A percentile compares a stretch with the other conserved stretches of the same genome.
Conservation (phyloP, 2,888 invertebrate species). For the Hemithea aestivaria region DNA sequence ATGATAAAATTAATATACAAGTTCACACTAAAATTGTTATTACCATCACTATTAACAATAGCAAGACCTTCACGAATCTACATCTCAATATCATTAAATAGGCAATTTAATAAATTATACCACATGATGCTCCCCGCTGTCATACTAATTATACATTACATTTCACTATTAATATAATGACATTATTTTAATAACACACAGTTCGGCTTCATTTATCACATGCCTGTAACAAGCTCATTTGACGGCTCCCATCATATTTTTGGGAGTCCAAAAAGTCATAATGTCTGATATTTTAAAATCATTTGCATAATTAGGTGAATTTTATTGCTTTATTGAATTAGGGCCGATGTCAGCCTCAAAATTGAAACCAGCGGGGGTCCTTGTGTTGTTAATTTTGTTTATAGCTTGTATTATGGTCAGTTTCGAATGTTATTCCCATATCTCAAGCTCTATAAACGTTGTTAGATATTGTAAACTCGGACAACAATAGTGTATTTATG, state of each 20-base stretch:
- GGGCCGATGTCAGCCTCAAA: constrained; percentile 76
- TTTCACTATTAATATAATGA: constrained; percentile 56
- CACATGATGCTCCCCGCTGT: constrained; percentile 41
- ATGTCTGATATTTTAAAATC: constrained; percentile 68
- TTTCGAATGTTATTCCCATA: constrained; percentile 72
- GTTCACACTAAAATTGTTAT: constrained; percentile 1
- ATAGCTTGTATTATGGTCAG: constrained; percentile 75
- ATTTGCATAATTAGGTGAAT: constrained; percentile 80
- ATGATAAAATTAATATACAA: no score
- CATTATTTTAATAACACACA: constrained; percentile 50
- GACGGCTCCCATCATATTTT: constrained; percentile 66
- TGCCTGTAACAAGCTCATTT: constrained; percentile 50
- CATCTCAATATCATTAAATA: constrained; percentile 21
- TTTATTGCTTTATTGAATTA: constrained; percentile 80
- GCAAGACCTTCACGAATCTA: constrained; percentile 18
- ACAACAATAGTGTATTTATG: constrained; percentile 70
- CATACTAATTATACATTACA: constrained; percentile 49
- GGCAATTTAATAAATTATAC: constrained; percentile 32
- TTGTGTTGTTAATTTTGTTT: constrained; percentile 79
- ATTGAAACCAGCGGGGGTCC: constrained; percentile 75
- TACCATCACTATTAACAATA: constrained; percentile 17
- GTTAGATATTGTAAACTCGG: constrained; percentile 61
- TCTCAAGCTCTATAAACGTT: constrained; percentile 66
- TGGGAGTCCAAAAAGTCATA: constrained; percentile 60
- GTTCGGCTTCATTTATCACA: constrained; percentile 59